Percentiles rank a stretch among this genome's conserved stretches.
Conservation (phyloP, 2,888 invertebrate genomes). For the Lycaena phlaeas region DNA sequence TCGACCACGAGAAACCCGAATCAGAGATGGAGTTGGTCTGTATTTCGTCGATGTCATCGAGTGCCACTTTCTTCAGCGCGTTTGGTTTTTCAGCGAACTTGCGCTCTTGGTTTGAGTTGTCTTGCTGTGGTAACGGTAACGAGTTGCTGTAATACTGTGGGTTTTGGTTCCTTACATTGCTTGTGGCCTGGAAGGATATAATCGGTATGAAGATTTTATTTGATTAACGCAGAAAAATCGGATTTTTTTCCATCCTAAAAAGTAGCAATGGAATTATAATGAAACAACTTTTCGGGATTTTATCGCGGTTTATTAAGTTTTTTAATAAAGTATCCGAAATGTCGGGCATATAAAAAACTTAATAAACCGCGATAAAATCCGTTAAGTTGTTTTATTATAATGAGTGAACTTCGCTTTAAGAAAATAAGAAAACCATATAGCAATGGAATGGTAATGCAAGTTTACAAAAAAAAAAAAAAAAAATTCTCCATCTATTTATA, state of each 20-base stretch:
- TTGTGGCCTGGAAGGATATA: constrained; percentile 55
- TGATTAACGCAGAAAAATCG: neutral
- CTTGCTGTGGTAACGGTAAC: constrained; percentile 38
- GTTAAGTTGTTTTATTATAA: too few species aligned
- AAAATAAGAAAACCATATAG: too few species aligned
- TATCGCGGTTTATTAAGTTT: too few species aligned
- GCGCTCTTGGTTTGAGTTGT: constrained; percentile 74
- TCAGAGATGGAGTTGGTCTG: constrained; percentile 86
- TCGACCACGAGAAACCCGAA: constrained; percentile 89
- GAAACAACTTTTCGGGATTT: too few species aligned
- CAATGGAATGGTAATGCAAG: neutral
- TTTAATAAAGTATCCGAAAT: too few species aligned
- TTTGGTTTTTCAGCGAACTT: constrained; percentile 94
- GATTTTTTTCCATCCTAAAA: too few species aligned
- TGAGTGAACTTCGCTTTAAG: too few species aligned
- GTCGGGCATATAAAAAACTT: too few species aligned
- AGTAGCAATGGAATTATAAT: too few species aligned
- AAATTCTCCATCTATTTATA: too few species aligned
- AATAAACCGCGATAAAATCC: too few species aligned
- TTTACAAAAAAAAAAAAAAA: too few species aligned
- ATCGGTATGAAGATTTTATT: constrained; percentile 16
- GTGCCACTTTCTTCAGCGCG: constrained; percentile 88
- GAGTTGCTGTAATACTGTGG: constrained; percentile 65
- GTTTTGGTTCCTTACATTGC: constrained; percentile 59
- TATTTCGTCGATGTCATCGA: constrained; percentile 86